Conservation (phyloP, 2,888 invertebrate species). For the Acleris cristana region DNA sequence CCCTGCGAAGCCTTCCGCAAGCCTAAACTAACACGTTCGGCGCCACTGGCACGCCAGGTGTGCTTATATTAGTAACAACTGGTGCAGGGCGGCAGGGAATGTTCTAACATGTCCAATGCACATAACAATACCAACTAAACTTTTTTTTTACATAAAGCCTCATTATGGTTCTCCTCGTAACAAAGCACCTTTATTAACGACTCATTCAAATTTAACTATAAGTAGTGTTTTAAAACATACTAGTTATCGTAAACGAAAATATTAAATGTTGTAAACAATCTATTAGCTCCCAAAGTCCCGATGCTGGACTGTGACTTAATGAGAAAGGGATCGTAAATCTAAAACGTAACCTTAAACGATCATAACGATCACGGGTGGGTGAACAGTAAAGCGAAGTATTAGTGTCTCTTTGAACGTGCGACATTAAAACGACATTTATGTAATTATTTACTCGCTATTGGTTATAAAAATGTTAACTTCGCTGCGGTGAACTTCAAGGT, state of each 20-base stretch:
- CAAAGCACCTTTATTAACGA: slow-evolving; percentile 9
- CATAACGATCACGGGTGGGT: not conserved
- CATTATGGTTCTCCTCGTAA: not conserved
- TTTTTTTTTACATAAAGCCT: not conserved
- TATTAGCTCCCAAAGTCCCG: too few species aligned
- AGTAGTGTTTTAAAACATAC: not conserved
- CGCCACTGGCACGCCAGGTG: not conserved
- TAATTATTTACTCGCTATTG: slow-evolving; percentile 25
- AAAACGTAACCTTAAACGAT: too few species aligned
- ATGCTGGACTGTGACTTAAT: too few species aligned
- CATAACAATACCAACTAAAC: slow-evolving; percentile 6
- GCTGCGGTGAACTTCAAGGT: slow-evolving; percentile 23
- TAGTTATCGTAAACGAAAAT: too few species aligned
- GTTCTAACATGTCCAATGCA: slow-evolving; percentile 17
- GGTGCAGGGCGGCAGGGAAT: too few species aligned
- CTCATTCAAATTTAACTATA: not conserved
- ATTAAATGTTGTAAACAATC: too few species aligned
- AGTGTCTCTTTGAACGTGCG: not conserved
- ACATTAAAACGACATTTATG: slow-evolving; percentile 28
- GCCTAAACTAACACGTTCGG: slow-evolving; percentile 34
- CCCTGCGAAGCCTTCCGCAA: slow-evolving; percentile 73
- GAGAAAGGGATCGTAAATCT: too few species aligned
- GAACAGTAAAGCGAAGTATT: not conserved
- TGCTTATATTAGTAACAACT: too few species aligned
- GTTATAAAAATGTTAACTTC: slow-evolving; percentile 24